phyloP scores from a whole-genome alignment of 1,140 invertebrate species.

The Caerostris darwini region DNA sequence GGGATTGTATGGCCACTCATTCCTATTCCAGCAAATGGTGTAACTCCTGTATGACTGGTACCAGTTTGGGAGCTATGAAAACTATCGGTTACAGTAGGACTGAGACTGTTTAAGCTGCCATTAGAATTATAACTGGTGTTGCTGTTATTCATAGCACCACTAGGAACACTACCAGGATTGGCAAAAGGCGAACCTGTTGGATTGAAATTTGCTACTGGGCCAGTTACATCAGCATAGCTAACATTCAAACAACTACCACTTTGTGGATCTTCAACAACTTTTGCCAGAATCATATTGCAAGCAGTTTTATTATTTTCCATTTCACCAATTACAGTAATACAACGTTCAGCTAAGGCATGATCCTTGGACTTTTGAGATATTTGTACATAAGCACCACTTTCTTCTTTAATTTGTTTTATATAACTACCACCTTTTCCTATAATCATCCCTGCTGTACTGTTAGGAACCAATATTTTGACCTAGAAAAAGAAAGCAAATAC shows the following conservation, averaged over 20 bases:
- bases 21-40: constrained; percentile 78
- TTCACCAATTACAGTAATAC: constrained; percentile 97
- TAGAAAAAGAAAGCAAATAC: constrained; percentile 48
- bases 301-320: constrained; percentile 96
- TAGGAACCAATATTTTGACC: constrained; percentile 98
- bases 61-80: constrained; percentile 78
- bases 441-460: constrained; percentile 99
- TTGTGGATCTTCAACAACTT: constrained; percentile 98
- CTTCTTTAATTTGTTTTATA: constrained; percentile 99
- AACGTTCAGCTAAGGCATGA: constrained; percentile 95
- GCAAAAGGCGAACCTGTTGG: constrained; percentile 97
- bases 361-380: constrained; percentile 99
- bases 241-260: constrained; percentile 97
- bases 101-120: constrained; percentile 80
- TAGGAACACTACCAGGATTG: constrained; percentile 82
- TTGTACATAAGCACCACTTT: constrained; percentile 98
- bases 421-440: constrained; percentile 98
- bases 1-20: constrained; percentile 76
- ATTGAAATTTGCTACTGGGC: constrained; percentile 97
- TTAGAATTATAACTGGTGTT: constrained; percentile 80
- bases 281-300: constrained; percentile 95
- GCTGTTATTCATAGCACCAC: constrained; percentile 79
- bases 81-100: constrained; percentile 79
- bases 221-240: constrained; percentile 96
- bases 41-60: constrained; percentile 76